A percentile compares a stretch with the other conserved stretches of the same genome.
phyloP scores from a whole-genome alignment of 2,888 invertebrate species.

The Onthophagus sagittarius region DNA sequence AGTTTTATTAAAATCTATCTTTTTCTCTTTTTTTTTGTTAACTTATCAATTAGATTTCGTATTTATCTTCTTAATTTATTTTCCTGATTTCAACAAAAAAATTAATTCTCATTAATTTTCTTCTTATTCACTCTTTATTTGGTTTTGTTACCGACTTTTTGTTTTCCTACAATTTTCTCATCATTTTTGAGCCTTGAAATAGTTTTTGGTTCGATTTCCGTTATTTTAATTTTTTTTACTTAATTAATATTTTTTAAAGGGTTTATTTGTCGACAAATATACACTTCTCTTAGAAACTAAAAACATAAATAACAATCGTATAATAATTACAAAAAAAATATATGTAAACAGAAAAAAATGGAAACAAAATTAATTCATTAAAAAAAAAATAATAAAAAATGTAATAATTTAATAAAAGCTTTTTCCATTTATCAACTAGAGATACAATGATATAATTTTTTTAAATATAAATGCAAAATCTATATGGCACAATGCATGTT shows the following conservation, averaged over 20 bases:
- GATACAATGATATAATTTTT: background rate
- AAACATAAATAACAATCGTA: constrained; percentile 43
- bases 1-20: constrained; percentile 30
- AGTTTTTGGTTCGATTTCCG: too few relatives aligned
- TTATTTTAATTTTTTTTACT: too few relatives aligned
- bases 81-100: constrained; percentile 23
- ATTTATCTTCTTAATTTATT: constrained; percentile 26
- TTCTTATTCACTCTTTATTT: too few relatives aligned
- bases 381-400: background rate
- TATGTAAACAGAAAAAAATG: constrained; percentile 22
- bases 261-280: background rate
- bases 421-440: constrained; percentile 30
- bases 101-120: background rate
- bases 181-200: too few relatives aligned
- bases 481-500: constrained; percentile 40
- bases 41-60: constrained; percentile 16
- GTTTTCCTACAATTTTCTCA: too few relatives aligned
- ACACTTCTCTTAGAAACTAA: constrained; percentile 20
- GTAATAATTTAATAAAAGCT: constrained; percentile 38
- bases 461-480: constrained; percentile 8
- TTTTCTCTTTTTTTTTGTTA: constrained; percentile 17
- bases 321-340: constrained; percentile 29
- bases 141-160: too few relatives aligned
- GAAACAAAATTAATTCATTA: constrained; percentile 14
- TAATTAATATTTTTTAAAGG: background rate